Base-by-base conservation (phyloP, 2,113 vertebrate species). In the Scartelaos histophorus region DNA sequence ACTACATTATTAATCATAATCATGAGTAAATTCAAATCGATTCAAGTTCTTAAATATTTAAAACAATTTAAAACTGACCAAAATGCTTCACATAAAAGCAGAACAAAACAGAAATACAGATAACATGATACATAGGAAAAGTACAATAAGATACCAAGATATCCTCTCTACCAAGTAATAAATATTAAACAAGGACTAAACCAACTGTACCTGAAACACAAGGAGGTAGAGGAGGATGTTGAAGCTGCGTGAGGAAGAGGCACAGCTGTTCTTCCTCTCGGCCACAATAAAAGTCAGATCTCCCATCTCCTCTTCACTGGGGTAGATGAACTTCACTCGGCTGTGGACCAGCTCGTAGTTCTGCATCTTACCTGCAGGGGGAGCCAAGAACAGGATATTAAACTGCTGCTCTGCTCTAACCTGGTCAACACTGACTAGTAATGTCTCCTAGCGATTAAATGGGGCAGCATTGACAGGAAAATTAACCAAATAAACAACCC, bases 321-420 rank as follows among this genome's bases (percentile, higher is more conserved):
- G 98, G 85, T 98, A 99, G 76, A 98, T 92, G 71, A 99, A 99
- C 85, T 96, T 98, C 86, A 99, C 97, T 66, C 94, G 94, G 89
- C 97, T 96, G 82, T 99, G 98, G 82, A 99, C 95, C 85, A 98
- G 91, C 93, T 98, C 97, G 0, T 99, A 98, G 90, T 99, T 98
- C 76, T 98, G 95, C 95, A 99, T 95, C 92, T 96, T 98, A 57
- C 98, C 98, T 99, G 91, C 38, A 76, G 69, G 68, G n/a, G 81
- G 68, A 68, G 74, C 65, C 57, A 87, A 13, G 75, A 10, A 13
- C 45, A 47, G 38, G 43, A 71, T 5, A 6, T 9, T 22, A 6
- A 71, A 16, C n/a, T 45, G 7, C 21, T 25, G 56, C 22, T 58
- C 22, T 24, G 3, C 13, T n/a, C n/a, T 24, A 58, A 4, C 21